Percentiles rank a stretch among this genome's conserved stretches.
These are phyloP conservation scores for Onychomys leucogaster DNA, from an alignment of 2,797 vertebrate species.

Conservation along the genomic window DNA sequence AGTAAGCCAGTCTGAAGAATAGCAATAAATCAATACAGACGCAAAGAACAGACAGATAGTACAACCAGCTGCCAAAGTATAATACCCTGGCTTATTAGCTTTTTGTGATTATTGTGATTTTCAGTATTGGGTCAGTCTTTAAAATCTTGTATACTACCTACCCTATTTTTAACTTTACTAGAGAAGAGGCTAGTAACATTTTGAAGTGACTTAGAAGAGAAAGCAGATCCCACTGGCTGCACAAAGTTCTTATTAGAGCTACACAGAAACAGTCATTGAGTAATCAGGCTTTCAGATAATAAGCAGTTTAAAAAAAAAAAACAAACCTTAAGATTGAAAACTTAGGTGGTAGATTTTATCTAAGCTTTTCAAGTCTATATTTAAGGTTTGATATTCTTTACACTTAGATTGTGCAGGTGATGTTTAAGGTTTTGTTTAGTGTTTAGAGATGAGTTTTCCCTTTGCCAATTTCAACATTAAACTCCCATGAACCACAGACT, in stretches of 20 bases:
- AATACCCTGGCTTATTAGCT: not conserved
- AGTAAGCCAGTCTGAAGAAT: conserved; percentile 54
- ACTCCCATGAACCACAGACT: not conserved
- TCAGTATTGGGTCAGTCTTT: conserved; percentile 41
- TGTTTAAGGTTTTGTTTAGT: not conserved
- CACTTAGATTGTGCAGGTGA: not conserved
- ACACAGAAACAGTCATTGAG: not conserved
- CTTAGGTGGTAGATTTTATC: not conserved
- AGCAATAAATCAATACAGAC: conserved; percentile 67
- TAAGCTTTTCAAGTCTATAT: not conserved
- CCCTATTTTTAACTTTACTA: not conserved
- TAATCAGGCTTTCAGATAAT: not conserved
- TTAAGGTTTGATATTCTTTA: conserved; percentile 31
- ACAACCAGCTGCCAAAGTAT: not conserved
- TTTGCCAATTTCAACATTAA: not conserved
- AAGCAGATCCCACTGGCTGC: not conserved
- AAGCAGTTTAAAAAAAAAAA: not conserved
- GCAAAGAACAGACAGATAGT: not conserved
- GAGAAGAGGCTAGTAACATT: not conserved
- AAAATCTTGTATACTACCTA: not conserved
- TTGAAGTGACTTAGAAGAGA: conserved; percentile 17
- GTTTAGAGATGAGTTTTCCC: not conserved
- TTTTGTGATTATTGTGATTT: conserved; percentile 4
- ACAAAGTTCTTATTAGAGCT: not conserved
- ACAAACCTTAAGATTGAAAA: not conserved